Conservation (phyloP, 2,888 invertebrate species). For the Hydrotaea cyrtoneurina region DNA sequence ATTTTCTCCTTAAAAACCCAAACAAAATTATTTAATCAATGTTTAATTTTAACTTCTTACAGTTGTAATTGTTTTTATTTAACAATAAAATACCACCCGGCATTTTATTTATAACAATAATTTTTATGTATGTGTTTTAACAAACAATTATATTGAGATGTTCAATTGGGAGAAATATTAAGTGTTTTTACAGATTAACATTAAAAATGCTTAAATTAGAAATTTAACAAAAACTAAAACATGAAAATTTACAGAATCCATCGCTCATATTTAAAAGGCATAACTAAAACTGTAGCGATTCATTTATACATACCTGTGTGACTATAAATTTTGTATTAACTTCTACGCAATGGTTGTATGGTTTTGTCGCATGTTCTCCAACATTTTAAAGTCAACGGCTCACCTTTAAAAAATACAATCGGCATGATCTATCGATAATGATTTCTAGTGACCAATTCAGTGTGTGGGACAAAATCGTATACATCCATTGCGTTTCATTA, state of each 20-base stretch:
- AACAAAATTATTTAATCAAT: slow-evolving; percentile 41
- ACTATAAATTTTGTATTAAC: background rate
- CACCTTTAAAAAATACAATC: too few relatives aligned
- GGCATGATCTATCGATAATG: background rate
- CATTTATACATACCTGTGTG: background rate
- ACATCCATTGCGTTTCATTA: background rate
- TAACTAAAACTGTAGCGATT: background rate
- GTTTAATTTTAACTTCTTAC: slow-evolving; percentile 51
- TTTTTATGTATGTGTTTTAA: slow-evolving; percentile 30
- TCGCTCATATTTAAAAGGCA: background rate
- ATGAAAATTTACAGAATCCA: background rate
- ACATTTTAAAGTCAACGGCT: too few relatives aligned
- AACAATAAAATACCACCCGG: slow-evolving; percentile 2
- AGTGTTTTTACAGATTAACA: slow-evolving; percentile 9
- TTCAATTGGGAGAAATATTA: slow-evolving; percentile 26
- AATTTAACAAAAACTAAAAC: background rate
- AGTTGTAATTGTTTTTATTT: slow-evolving; percentile 38
- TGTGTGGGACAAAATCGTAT: background rate
- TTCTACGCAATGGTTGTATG: background rate
- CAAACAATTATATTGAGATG: slow-evolving; percentile 11
- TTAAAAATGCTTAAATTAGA: background rate
- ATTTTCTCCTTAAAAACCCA: background rate
- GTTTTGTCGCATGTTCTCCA: background rate
- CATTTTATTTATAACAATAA: slow-evolving; percentile 15
- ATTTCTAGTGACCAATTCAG: background rate